Evolutionary conservation across 2,797 vertebrate genomes (phyloP).

Genomic region (Onychomys torridus): DNA sequence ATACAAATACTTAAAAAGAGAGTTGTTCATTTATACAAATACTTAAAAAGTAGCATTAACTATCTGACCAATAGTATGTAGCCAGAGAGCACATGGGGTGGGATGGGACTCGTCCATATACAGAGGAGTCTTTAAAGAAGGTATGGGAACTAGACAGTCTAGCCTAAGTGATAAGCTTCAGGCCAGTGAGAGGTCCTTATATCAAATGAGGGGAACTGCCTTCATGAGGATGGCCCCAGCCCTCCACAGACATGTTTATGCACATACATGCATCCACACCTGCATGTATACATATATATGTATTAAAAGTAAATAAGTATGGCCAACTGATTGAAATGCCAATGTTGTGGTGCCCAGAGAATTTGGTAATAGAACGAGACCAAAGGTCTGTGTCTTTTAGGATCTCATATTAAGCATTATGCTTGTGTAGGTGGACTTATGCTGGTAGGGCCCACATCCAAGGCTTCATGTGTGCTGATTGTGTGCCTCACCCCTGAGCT

Average conservation of each 20-base stretch:
- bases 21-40: neutral
- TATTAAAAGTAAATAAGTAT: neutral
- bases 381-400: neutral
- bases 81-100: neutral
- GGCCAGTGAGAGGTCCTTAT: neutral
- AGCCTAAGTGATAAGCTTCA: neutral
- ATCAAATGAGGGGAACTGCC: neutral
- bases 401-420: neutral
- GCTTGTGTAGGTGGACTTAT: neutral
- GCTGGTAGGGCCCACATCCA: neutral
- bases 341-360: neutral
- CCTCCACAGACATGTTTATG: neutral
- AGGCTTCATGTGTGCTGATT: neutral
- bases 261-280: neutral
- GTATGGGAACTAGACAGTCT: neutral
- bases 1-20: slow-evolving; percentile 6
- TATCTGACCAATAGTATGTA: neutral
- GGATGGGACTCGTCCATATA: neutral
- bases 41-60: slow-evolving; percentile 11
- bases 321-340: neutral
- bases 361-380: neutral
- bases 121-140: neutral
- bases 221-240: neutral
- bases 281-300: neutral
- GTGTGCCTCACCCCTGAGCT: neutral